A percentile compares a stretch with the other conserved stretches of the same genome.
Conservation (phyloP, 2,113 vertebrate genomes). For the Leiothrix lutea region DNA sequence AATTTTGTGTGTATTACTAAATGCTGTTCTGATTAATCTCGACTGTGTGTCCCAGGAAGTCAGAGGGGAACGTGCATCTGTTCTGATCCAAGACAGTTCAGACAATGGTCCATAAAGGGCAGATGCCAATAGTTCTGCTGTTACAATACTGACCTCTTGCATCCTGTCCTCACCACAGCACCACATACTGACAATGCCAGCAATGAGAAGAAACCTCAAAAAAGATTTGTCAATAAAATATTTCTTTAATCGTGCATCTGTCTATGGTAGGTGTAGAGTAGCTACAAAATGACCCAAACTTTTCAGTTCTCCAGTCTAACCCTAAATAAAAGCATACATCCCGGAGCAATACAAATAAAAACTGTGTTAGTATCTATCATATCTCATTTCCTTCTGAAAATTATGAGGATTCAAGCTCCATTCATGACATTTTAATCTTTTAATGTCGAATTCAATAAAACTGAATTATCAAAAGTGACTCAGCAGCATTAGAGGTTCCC, state of each 20-base stretch:
- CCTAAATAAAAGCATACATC: not conserved
- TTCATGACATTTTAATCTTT: not conserved
- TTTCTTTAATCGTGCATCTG: not conserved
- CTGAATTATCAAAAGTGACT: not conserved
- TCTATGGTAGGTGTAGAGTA: not conserved
- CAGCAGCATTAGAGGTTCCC: not conserved
- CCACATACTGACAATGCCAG: not conserved
- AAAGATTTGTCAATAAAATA: not conserved
- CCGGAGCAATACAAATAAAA: not conserved
- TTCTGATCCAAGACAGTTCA: not conserved
- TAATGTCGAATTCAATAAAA: not conserved
- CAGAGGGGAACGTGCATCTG: not conserved
- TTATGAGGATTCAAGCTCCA: not conserved
- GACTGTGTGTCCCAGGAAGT: not conserved
- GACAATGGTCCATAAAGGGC: not conserved
- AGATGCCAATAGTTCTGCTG: not conserved
- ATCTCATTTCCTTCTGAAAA: not conserved
- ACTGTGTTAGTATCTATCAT: not conserved
- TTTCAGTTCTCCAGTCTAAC: not conserved
- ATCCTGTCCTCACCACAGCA: not conserved
- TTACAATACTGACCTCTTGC: not conserved
- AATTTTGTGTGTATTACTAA: not conserved
- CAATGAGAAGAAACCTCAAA: not conserved
- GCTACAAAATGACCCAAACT: not conserved
- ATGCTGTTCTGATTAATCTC: not conserved